Percentiles rank a stretch among this genome's conserved stretches.
Evolutionary conservation across 2,797 vertebrate species (phyloP).

Genomic region (Ispidina picta): DNA sequence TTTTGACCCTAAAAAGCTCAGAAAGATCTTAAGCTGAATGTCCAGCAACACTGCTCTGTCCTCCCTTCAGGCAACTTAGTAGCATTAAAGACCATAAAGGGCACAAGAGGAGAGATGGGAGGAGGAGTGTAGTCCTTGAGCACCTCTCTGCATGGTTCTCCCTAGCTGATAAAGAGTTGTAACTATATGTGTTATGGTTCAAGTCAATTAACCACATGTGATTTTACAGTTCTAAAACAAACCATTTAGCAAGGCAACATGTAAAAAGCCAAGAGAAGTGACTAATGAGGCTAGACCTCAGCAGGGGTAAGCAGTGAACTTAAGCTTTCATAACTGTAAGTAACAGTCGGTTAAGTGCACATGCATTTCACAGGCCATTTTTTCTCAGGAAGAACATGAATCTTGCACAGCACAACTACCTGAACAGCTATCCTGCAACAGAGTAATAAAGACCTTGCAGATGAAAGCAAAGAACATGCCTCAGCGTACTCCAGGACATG

Average conservation of each 20-base stretch:
- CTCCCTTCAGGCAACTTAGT: background rate
- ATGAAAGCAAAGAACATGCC: background rate
- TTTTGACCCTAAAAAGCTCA: background rate
- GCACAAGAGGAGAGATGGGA: background rate
- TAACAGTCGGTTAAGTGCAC: background rate
- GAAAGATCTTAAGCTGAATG: background rate
- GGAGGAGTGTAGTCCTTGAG: background rate
- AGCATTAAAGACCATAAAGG: background rate
- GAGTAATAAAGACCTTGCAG: background rate
- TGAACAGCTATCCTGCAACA: background rate
- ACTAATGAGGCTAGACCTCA: background rate
- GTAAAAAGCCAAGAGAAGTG: background rate
- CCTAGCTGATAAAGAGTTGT: background rate
- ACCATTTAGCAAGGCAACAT: background rate
- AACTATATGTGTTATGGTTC: background rate
- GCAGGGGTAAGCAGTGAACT: background rate
- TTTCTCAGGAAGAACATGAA: background rate
- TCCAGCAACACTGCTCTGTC: background rate
- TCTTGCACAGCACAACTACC: background rate
- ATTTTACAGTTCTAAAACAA: background rate
- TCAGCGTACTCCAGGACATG: fast-evolving
- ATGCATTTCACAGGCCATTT: background rate
- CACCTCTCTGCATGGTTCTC: background rate
- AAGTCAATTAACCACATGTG: background rate
- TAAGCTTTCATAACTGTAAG: background rate